These are phyloP conservation scores for Hypocryptadius cinnamomeus DNA, from an alignment of 2,113 vertebrate species.

Conservation along the genomic window DNA sequence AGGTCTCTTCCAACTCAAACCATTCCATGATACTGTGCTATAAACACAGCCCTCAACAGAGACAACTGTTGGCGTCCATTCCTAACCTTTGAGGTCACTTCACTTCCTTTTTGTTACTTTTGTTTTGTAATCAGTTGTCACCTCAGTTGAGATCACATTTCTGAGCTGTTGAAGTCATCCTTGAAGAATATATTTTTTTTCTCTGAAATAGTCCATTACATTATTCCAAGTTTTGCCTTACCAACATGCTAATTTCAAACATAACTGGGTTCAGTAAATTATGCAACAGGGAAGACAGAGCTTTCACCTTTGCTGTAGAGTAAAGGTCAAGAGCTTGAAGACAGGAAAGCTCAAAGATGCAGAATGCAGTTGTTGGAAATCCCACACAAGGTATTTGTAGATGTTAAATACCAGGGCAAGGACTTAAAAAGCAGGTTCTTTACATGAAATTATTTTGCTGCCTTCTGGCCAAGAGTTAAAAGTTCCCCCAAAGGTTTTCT, in stretches of 20 bases:
- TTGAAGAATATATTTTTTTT: not conserved
- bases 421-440: not conserved
- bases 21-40: not conserved
- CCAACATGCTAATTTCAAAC: not conserved
- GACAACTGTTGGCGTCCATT: not conserved
- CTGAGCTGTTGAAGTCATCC: not conserved
- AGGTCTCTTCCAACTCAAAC: not conserved
- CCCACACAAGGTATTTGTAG: not conserved
- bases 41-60: not conserved
- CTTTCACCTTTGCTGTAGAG: not conserved
- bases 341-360: not conserved
- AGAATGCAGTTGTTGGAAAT: not conserved
- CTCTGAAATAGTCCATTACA: not conserved
- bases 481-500: not conserved
- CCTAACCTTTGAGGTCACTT: not conserved
- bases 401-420: not conserved
- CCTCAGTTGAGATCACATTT: not conserved
- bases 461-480: not conserved
- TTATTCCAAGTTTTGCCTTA: not conserved
- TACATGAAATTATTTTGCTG: not conserved
- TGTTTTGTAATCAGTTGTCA: not conserved
- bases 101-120: not conserved
- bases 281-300: not conserved
- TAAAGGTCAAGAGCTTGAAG: not conserved
- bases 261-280: not conserved